Evolutionary conservation across 2,888 invertebrate genomes (phyloP), one percentile per base, ranked within the genome.

Genomic region (Epirrita christyi): DNA sequence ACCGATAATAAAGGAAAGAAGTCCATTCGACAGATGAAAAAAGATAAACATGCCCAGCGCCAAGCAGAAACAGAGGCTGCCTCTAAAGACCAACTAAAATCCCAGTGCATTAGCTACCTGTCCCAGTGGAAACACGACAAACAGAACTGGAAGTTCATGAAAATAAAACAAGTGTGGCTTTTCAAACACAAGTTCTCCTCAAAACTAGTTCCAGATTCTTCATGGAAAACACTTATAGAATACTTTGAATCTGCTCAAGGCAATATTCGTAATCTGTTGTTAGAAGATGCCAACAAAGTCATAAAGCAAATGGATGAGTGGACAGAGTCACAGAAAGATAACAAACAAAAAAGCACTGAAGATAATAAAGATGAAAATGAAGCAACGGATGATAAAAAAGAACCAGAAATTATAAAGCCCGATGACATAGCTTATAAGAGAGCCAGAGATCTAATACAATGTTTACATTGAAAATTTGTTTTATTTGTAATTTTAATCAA

Each of bases 61-160:
- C 76, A 93, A 63, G 92, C 93, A 41, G 91, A 92, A 46, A 93
- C 93, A 44, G 93, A 92, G 70, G 83, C 90, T 46, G 92, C 91
- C 43, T 80, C 85, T 9, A 93, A 93, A 69, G 86, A 93, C 51
- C 93, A 93, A 52, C 88, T 93, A 9, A 94, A 93, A 68, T 83
- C 93, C 42, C 94, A 94, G 59, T 94, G 94, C 58, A 84, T 94
- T 13, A 94, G 91, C 72, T 96, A 96, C 75, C 78, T 96, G 48
- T 94, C 94, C 1, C 93, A 94, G 72, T 97, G 97, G 96, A 95
- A 96, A 79, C 92, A 95, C 74, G 92, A 93, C 59, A 93, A 85
- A 64, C 84, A 83, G 42, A 93, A 95, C 69, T 97, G 97, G 97
- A 97, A 96, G 80, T 97, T 97, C 77, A 95, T 95, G 82, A 97